phyloP scores from a whole-genome alignment of 2,113 vertebrate species.

The Pelusios castaneus region DNA sequence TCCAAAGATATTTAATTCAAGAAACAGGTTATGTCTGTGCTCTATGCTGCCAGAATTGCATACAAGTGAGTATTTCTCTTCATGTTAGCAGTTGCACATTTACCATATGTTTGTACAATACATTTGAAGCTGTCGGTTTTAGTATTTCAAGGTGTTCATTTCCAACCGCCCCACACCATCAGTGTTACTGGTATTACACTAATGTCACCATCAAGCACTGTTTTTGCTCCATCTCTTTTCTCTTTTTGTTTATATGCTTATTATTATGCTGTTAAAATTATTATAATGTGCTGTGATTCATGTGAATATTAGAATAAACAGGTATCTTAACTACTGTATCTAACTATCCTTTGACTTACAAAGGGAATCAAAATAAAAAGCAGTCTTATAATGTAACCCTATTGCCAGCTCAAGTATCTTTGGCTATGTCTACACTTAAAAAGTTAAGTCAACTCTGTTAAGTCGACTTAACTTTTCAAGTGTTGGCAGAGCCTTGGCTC shows the following conservation, averaged over 20 bases:
- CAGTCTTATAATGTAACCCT: neutral
- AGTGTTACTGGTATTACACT: neutral
- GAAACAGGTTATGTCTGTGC: neutral
- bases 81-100: neutral
- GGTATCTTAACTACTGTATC: neutral
- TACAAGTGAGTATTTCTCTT: neutral
- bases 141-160: neutral
- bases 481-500: too few species aligned
- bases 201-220: neutral
- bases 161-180: neutral
- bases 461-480: too few species aligned
- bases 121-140: neutral
- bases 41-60: neutral
- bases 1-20: neutral
- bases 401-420: neutral
- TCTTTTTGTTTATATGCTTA: neutral
- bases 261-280: neutral
- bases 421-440: too few species aligned
- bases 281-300: neutral
- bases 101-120: neutral
- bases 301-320: neutral
- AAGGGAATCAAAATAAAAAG: neutral
- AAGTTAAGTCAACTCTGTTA: too few species aligned
- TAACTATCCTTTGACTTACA: neutral
- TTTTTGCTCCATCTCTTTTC: neutral